phyloP scores from a whole-genome alignment of 2,113 vertebrate genomes.

The Paraplagusia blochii region DNA sequence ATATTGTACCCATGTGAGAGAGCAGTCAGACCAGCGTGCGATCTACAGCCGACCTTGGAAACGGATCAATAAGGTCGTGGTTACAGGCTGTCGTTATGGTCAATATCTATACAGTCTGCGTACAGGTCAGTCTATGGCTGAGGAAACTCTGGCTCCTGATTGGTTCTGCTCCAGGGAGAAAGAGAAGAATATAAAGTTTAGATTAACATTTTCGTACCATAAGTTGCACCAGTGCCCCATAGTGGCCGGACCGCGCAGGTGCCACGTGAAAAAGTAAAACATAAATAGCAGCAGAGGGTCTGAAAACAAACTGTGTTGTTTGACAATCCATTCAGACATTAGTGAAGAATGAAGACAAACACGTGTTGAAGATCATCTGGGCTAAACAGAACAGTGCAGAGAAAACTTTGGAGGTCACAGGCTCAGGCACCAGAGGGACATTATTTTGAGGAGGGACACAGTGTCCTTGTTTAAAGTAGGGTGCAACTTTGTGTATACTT shows the following conservation, averaged over 20 bases:
- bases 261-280: too few relatives aligned
- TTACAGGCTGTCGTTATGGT: slow-evolving; percentile 11
- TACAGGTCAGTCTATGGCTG: neutral
- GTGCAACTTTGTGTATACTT: slow-evolving; percentile 29
- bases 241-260: too few relatives aligned
- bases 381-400: slow-evolving; percentile 12
- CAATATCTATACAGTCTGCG: slow-evolving; percentile 13
- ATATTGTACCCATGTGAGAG: neutral
- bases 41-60: slow-evolving; percentile 34
- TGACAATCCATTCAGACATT: too few relatives aligned
- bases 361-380: neutral
- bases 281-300: too few relatives aligned
- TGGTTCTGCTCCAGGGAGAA: too few relatives aligned
- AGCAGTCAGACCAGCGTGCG: neutral
- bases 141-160: too few relatives aligned
- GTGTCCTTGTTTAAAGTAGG: slow-evolving; percentile 61
- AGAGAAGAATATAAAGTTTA: too few relatives aligned
- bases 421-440: slow-evolving; percentile 27
- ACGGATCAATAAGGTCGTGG: slow-evolving; percentile 26
- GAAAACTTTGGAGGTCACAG: slow-evolving; percentile 35
- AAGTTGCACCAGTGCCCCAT: too few relatives aligned
- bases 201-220: too few relatives aligned
- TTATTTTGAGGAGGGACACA: slow-evolving; percentile 50
- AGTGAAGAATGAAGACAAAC: too few relatives aligned
- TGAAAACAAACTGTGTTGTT: too few relatives aligned